These are phyloP conservation scores for Molossus alvarezi DNA, from an alignment of 2,797 vertebrate genomes.

Conservation along the genomic window DNA sequence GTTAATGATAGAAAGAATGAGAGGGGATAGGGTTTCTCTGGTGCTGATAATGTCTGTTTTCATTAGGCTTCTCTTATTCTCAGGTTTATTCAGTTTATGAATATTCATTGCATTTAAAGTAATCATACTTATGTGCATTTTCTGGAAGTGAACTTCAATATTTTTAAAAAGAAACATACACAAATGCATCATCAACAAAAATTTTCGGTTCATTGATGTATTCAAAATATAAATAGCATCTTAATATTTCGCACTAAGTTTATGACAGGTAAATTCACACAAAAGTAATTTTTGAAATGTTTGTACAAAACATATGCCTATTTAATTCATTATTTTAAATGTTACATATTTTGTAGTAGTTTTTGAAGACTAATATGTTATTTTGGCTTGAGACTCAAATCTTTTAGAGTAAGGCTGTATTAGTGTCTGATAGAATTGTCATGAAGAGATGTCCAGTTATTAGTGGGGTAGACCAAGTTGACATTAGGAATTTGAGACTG, in stretches of 20 bases:
- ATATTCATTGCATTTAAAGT: neutral
- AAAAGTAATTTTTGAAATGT: constrained; percentile 21
- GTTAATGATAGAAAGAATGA: neutral
- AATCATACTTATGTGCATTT: neutral
- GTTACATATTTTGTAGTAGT: neutral
- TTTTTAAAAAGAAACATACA: neutral
- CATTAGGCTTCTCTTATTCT: neutral
- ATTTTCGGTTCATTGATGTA: neutral
- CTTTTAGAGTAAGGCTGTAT: neutral
- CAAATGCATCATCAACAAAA: neutral
- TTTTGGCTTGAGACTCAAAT: neutral
- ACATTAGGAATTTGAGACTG: neutral
- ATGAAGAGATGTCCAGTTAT: neutral
- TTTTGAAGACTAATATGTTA: neutral
- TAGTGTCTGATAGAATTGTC: neutral
- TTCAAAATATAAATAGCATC: neutral
- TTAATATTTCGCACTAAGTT: neutral
- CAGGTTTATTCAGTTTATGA: neutral
- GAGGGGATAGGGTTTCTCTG: neutral
- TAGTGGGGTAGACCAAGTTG: neutral
- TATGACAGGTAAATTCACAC: neutral
- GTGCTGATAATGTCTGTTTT: neutral
- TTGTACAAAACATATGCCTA: neutral
- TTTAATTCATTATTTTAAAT: neutral
- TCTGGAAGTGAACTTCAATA: neutral